phyloP scores from a whole-genome alignment of 1,140 invertebrate species.

The Eupristina koningsbergeri region DNA sequence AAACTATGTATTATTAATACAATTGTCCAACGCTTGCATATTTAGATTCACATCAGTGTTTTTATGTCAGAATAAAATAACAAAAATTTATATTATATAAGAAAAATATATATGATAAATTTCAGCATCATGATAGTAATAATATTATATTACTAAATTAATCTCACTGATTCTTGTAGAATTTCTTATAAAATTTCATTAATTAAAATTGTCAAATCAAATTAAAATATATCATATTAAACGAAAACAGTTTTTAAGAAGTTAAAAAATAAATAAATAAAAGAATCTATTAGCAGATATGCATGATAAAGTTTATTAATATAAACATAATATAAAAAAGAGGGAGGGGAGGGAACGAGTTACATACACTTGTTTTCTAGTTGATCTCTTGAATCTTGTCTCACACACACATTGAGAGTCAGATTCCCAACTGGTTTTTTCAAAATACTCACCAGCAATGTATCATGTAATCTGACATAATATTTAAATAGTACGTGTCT shows the following conservation, averaged over 20 bases:
- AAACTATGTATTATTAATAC: background rate
- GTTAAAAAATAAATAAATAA: background rate
- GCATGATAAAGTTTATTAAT: background rate
- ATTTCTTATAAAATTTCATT: too few species aligned
- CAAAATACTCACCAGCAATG: conserved; percentile 11
- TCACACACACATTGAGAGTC: background rate
- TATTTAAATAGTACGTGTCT: background rate
- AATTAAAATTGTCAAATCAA: too few species aligned
- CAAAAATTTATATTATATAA: background rate
- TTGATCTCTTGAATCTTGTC: background rate
- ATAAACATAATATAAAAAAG: background rate
- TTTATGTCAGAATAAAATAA: background rate
- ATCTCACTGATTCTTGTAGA: too few species aligned
- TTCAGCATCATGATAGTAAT: background rate
- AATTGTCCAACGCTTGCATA: background rate
- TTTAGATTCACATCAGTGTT: background rate
- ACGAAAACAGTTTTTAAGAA: background rate
- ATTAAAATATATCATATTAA: background rate
- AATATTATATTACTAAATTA: background rate
- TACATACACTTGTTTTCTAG: conserved; percentile 2
- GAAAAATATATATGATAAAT: background rate
- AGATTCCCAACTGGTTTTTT: conserved; percentile 33
- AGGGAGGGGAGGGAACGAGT: background rate
- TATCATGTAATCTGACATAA: conserved; percentile 25
- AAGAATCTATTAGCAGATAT: background rate